Conservation (phyloP, 64 coral and sea anemone genomes). For the Anthopleura sola region DNA sequence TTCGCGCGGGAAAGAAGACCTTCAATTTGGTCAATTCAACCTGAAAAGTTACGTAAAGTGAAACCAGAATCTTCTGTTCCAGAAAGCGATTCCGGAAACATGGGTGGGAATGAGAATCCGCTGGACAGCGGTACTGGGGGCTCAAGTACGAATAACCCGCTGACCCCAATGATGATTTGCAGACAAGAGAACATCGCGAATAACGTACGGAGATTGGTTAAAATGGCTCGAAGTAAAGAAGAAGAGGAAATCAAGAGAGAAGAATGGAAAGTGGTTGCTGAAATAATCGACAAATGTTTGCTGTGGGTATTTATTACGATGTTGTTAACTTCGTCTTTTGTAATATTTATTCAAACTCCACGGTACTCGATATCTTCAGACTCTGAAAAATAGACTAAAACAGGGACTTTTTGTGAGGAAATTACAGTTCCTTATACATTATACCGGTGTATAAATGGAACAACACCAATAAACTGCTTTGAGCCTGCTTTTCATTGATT, state of each 20-base stretch:
- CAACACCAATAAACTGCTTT: background rate
- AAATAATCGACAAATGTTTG: conserved; percentile 75
- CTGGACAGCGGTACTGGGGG: background rate
- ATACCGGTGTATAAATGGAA: too few relatives aligned
- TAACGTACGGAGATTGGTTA: conserved; percentile 42
- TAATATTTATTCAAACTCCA: conserved; percentile 59
- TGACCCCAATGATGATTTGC: conserved; percentile 19
- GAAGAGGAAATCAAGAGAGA: conserved; percentile 63
- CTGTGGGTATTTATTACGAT: conserved; percentile 62
- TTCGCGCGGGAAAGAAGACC: background rate
- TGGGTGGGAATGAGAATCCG: background rate
- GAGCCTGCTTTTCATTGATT: too few relatives aligned
- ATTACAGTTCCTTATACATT: too few relatives aligned
- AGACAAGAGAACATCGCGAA: conserved; percentile 44
- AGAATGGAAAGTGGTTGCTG: conserved; percentile 78
- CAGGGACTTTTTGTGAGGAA: too few relatives aligned
- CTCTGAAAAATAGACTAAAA: background rate
- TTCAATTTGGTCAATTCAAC: background rate
- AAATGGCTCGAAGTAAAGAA: conserved; percentile 39
- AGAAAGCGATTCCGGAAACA: background rate
- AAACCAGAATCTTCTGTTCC: background rate
- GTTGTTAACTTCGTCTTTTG: conserved; percentile 52
- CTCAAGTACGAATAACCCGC: background rate
- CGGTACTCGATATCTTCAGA: background rate
- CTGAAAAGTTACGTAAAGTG: conserved; percentile 21